These are phyloP conservation scores for Drosophila nigricruria DNA, from an alignment of 2,888 invertebrate genomes.

Conservation along the genomic window DNA sequence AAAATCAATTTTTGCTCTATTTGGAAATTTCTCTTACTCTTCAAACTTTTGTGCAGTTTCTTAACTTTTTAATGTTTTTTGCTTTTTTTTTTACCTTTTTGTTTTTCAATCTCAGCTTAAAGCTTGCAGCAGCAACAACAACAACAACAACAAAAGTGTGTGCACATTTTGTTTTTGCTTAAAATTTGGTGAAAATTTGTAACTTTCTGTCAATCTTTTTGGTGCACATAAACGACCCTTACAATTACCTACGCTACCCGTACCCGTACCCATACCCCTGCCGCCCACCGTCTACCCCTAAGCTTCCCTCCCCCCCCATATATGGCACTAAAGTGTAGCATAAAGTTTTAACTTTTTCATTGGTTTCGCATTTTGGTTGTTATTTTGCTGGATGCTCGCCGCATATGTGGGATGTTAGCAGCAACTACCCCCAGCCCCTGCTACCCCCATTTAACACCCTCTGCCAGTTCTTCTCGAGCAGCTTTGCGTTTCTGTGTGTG, in stretches of 20 bases:
- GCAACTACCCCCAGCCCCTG: not conserved
- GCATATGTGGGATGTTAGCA: slow-evolving; percentile 41
- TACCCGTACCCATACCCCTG: not conserved
- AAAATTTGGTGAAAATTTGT: slow-evolving; percentile 26
- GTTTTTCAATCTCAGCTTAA: slow-evolving; percentile 3
- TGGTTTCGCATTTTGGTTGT: slow-evolving; percentile 56
- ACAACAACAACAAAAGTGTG: not conserved
- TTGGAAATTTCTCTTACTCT: not conserved
- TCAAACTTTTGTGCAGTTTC: not conserved
- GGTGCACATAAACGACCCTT: slow-evolving; percentile 30
- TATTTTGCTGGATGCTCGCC: slow-evolving; percentile 36
- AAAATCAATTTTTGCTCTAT: not conserved
- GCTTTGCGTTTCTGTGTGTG: slow-evolving; percentile 32
- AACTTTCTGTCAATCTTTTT: slow-evolving; percentile 53
- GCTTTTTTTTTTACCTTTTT: not conserved
- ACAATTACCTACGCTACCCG: slow-evolving; percentile 10
- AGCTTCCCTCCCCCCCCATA: not conserved
- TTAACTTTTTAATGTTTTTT: not conserved
- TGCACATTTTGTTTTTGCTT: slow-evolving; percentile 7
- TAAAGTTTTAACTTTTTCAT: slow-evolving; percentile 65
- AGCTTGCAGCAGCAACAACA: not conserved
- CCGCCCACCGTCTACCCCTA: not conserved
- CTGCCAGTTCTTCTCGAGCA: slow-evolving; percentile 8
- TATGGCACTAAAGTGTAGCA: slow-evolving; percentile 39
- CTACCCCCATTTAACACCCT: slow-evolving; percentile 3